phyloP scores from a whole-genome alignment of 2,888 invertebrate species.

The Blera fallax region DNA sequence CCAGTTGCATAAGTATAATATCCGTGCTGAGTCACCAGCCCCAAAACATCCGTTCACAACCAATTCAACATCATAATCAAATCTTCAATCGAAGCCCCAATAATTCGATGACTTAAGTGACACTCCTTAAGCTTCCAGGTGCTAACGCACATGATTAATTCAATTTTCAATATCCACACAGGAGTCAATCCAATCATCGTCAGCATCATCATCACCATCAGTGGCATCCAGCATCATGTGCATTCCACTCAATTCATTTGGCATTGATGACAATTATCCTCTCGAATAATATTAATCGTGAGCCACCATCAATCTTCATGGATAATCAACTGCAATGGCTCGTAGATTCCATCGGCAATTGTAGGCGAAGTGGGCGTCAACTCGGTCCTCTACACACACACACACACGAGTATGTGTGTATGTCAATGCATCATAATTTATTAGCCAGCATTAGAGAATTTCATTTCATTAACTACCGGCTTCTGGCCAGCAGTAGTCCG shows the following conservation, averaged over 20 bases:
- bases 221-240: conserved; percentile 23
- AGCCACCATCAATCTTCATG: conserved; percentile 48
- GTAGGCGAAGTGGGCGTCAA: not conserved
- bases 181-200: conserved; percentile 32
- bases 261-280: conserved; percentile 60
- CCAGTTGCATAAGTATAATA: no score
- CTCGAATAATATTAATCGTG: conserved; percentile 48
- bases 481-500: not conserved
- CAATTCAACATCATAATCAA: not conserved
- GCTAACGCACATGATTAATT: conserved; percentile 50
- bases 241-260: conserved; percentile 53
- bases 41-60: not conserved
- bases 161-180: conserved; percentile 30
- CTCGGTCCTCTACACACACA: no score
- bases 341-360: not conserved
- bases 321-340: conserved; percentile 41
- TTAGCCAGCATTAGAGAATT: conserved; percentile 36
- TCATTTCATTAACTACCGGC: conserved; percentile 48
- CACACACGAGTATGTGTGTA: not conserved
- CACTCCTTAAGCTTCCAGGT: conserved; percentile 10
- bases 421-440: conserved; percentile 47
- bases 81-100: not conserved
- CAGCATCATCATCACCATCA: not conserved
- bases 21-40: no score
- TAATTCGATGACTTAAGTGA: not conserved